Evolutionary conservation across 2,797 vertebrate genomes (phyloP).

Genomic region (Poeciliopsis presidionis): DNA sequence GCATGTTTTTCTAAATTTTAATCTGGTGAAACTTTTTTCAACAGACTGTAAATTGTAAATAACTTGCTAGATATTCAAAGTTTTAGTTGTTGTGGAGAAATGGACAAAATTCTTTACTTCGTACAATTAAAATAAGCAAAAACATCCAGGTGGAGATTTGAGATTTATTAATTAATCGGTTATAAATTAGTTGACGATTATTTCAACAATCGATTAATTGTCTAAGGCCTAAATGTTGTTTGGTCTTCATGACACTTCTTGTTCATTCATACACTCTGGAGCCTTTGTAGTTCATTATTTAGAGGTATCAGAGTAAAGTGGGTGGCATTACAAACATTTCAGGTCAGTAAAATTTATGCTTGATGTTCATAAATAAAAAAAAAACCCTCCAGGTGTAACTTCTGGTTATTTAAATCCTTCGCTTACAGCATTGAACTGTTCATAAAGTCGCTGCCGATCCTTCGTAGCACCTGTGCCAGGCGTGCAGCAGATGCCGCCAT

Average conservation of each 20-base stretch:
- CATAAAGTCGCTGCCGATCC: conserved; percentile 6
- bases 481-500: conserved; percentile 88
- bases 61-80: no score
- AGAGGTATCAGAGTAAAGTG: not conserved
- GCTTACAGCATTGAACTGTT: conserved; percentile 15
- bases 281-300: not conserved
- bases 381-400: not conserved
- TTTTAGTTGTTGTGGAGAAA: no score
- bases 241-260: not conserved
- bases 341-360: not conserved
- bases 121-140: no score
- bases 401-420: not conserved
- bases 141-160: no score
- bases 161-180: no score
- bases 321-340: not conserved
- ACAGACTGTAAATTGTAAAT: no score
- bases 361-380: not conserved
- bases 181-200: no score
- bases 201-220: no score
- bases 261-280: not conserved
- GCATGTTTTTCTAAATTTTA: no score
- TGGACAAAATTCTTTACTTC: no score
- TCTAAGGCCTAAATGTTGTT: no score
- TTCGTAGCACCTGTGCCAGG: conserved; percentile 83
- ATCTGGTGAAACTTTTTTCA: no score